A percentile compares a stretch with the other conserved stretches of the same genome.
Conservation (phyloP, 2,888 invertebrate genomes). For the Crioceris asparagi region DNA sequence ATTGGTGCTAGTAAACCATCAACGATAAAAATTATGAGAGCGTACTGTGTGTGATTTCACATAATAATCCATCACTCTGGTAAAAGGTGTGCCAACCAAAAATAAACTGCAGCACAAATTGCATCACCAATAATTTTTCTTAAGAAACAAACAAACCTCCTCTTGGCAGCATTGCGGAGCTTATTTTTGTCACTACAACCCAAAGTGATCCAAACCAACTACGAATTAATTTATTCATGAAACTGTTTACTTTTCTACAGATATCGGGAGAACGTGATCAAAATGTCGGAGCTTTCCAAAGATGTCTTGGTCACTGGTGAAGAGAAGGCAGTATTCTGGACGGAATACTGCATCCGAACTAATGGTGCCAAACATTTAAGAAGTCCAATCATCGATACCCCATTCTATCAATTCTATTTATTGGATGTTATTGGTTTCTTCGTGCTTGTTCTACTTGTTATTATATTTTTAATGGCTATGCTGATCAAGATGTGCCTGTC, state of each 20-base stretch:
- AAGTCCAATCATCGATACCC: constrained; percentile 15
- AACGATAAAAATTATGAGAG: neutral
- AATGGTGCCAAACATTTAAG: constrained; percentile 23
- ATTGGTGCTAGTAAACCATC: neutral
- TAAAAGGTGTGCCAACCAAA: too few relatives aligned
- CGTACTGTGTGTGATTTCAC: neutral
- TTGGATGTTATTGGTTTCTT: constrained; percentile 22
- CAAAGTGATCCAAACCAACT: too few relatives aligned
- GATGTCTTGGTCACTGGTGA: constrained; percentile 23
- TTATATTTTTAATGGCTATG: too few relatives aligned
- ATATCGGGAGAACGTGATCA: constrained; percentile 17
- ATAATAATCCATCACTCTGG: too few relatives aligned
- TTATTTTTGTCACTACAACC: too few relatives aligned
- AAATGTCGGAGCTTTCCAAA: constrained; percentile 12
- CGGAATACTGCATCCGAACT: constrained; percentile 25
- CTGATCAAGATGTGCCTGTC: too few relatives aligned
- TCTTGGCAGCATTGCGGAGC: too few relatives aligned
- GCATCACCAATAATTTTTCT: too few relatives aligned
- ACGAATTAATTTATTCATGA: too few relatives aligned
- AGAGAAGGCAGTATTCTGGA: constrained; percentile 28
- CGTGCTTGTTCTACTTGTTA: neutral
- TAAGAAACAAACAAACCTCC: too few relatives aligned
- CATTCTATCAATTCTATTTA: constrained; percentile 21
- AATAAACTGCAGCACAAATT: too few relatives aligned
- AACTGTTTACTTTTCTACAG: too few relatives aligned